Conservation (phyloP, 1,140 invertebrate genomes). For the Lerema accius region DNA sequence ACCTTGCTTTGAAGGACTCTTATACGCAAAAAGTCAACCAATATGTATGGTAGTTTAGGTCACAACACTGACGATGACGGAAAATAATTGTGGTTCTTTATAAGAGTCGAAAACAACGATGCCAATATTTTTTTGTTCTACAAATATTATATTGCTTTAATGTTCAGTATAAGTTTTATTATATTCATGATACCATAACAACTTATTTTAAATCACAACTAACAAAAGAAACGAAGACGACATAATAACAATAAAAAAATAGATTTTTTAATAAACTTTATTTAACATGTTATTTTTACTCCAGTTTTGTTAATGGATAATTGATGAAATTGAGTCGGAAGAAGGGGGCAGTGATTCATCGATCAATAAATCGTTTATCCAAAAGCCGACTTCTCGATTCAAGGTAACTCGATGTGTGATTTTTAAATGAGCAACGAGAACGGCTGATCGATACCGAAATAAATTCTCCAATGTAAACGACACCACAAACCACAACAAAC, state of each 20-base stretch:
- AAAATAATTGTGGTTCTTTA: slow-evolving; percentile 37
- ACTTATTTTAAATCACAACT: too few relatives aligned
- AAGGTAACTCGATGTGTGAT: slow-evolving; percentile 46
- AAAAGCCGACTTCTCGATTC: slow-evolving; percentile 45
- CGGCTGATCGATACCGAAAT: slow-evolving; percentile 52
- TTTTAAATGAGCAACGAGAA: slow-evolving; percentile 48
- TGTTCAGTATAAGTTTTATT: too few relatives aligned
- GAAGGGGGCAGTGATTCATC: slow-evolving; percentile 43
- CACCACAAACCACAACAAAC: slow-evolving; percentile 44
- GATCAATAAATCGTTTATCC: slow-evolving; percentile 54
- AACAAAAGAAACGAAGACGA: too few relatives aligned
- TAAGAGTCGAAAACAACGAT: slow-evolving; percentile 11
- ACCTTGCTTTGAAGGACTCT: slow-evolving; percentile 63
- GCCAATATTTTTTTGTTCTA: slow-evolving; percentile 24
- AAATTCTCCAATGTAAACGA: slow-evolving; percentile 47
- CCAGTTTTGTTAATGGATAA: slow-evolving; percentile 21
- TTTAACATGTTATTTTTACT: too few relatives aligned
- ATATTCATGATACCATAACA: too few relatives aligned
- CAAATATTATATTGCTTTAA: slow-evolving; percentile 2
- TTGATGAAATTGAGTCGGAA: slow-evolving; percentile 48
- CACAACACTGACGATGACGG: slow-evolving; percentile 16
- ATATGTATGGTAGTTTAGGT: slow-evolving; percentile 47
- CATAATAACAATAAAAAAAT: too few relatives aligned
- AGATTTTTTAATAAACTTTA: too few relatives aligned
- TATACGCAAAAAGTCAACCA: slow-evolving; percentile 45